Base-by-base conservation (phyloP, 1,140 invertebrate genomes). In the Lasioglossum baleicum region DNA sequence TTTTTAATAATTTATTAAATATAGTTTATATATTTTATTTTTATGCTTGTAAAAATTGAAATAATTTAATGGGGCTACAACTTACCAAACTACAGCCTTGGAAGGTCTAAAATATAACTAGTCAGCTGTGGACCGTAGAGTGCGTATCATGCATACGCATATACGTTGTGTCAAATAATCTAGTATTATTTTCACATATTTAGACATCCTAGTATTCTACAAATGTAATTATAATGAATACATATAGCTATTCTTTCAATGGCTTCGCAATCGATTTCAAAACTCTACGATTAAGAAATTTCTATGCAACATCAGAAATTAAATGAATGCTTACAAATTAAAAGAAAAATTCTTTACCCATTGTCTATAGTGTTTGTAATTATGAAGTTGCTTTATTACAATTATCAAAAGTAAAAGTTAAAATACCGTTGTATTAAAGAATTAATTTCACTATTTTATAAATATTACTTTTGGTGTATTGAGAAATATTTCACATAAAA, bases 241-340 rank as follows among this genome's bases (percentile, higher is more conserved):
- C 13, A 40, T 76, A 70, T 42, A 22, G n/a, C n/a, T n/a, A 35
- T 42, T 31, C 35, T 40, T 63, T 35, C 15, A 77, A 63, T 15
- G 75, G 75, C 67, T 77, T 77, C 75, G 26, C 31, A 51, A 51
- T 71, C 75, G 67, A 77, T 77, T 61, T 48, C 66, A 61, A 60
- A 76, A 61, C 17, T 22, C 4, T 7, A 35, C 3, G 7, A 69
- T 40, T n/a, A n/a, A n/a, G 15, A 67, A 17, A 44, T 66, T 26
- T 75, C 7, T 58, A 58, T 58, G 15, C 6, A 17, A 44, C 5
- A 42, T 64, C 3, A 10, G 4, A 2, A 31, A 20, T n/a, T 15
- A 72, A 63, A 63, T 44, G 5, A 72, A 17, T 72, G 1, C 2
- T 20, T 44, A 20, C 1, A 6, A 56, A 2, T 22, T 40, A 15